Percentiles rank a stretch among this genome's conserved stretches.
These are phyloP conservation scores for Phyto melanocephala DNA, from an alignment of 2,888 invertebrate genomes.

Conservation along the genomic window DNA sequence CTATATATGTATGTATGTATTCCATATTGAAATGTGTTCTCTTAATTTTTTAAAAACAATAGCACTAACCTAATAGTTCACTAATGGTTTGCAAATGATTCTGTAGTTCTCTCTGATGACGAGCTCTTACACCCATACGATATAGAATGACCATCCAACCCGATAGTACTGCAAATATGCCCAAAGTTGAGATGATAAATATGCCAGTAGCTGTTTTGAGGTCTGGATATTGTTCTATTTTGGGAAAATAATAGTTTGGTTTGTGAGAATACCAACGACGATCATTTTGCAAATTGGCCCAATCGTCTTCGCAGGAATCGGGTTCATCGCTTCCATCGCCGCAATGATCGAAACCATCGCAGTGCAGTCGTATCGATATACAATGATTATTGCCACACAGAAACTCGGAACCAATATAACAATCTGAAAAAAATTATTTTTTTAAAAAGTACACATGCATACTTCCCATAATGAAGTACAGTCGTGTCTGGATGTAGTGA, in stretches of 20 bases:
- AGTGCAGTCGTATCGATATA: conserved; percentile 83
- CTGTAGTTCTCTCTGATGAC: conserved; percentile 83
- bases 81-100: conserved; percentile 85
- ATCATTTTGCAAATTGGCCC: conserved; percentile 80
- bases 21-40: too few relatives aligned
- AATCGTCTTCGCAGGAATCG: conserved; percentile 82
- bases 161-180: conserved; percentile 82
- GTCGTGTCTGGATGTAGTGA: too few relatives aligned
- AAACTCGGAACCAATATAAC: conserved; percentile 84
- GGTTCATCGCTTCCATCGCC: conserved; percentile 87
- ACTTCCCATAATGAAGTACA: too few relatives aligned
- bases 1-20: conserved; percentile 68
- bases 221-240: conserved; percentile 83
- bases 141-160: conserved; percentile 83
- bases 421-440: conserved; percentile 79
- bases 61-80: conserved; percentile 81
- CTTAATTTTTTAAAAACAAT: too few relatives aligned
- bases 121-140: conserved; percentile 82
- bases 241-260: conserved; percentile 86
- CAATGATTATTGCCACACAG: conserved; percentile 86
- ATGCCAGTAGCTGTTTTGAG: conserved; percentile 83
- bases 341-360: conserved; percentile 88
- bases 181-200: conserved; percentile 83
- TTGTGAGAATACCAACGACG: conserved; percentile 84
- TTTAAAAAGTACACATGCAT: too few relatives aligned